Base-by-base conservation (phyloP, 2,797 vertebrate species). In the Rachycentron canadum region DNA sequence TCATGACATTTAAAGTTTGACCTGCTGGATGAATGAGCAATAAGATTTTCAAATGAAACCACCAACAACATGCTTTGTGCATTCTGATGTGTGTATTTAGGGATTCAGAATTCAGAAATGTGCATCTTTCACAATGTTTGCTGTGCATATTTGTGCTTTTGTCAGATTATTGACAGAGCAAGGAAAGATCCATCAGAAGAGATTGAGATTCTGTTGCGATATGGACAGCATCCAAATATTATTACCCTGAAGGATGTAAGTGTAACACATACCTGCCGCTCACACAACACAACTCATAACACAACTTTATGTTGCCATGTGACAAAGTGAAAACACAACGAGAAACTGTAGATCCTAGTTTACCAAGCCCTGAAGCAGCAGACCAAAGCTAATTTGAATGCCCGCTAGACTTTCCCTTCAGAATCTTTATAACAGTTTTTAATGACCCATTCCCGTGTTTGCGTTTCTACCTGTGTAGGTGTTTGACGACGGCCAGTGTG, bases 141-240 rank as follows among this genome's bases (percentile, higher is more conserved):
- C 8, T 36, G 17, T 62, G 13, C 75, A 1, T 68, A n/a, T 68
- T 9, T 78, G 4, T 67, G 14, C 81, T 78, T 71, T 58, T 71
- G 89, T 47, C 90, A 99, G 98, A 97, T 99, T 83, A 97, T 99
- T 83, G 97, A 99, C 65, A 97, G 94, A 91, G 94, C 94, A 28
- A 97, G 95, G 79, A 96, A 96, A 86, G 97, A 99, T 89, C 97
- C 98, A 3, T 96, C 98, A n/a, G 98, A 99, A 78, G 98, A 99
- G 94, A 97, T 97, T 8, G 98, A 99, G 94, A 98, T 99, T 76
- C 96, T 99, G 23, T 87, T 99, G 83, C 85, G 98, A 92, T 99
- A 99, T 3, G 98, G 98, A 82, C 97, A 99, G 83, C 97, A 99
- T 93, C 95, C 97, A 36, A 99, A 99, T 90, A 98, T 99, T 84